phyloP scores from a whole-genome alignment of 2,888 invertebrate genomes.

The Calameuta pallipes region DNA sequence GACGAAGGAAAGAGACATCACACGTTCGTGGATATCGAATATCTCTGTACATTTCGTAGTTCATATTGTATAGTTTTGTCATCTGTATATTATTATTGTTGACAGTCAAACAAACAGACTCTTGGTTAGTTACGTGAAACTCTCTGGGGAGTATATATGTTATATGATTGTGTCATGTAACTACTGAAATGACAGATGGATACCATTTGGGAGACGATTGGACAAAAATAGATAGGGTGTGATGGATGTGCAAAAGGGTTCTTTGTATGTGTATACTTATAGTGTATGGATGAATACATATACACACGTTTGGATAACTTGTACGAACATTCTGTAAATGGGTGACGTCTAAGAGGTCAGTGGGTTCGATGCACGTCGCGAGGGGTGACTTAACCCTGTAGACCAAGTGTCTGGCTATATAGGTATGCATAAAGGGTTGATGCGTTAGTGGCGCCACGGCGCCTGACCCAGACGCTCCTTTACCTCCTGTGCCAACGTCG shows the following conservation, averaged over 20 bases:
- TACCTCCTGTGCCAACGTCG: slow-evolving; percentile 18
- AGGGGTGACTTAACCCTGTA: background rate
- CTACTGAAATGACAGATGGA: background rate
- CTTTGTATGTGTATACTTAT: background rate
- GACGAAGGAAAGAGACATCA: background rate
- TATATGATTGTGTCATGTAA: background rate
- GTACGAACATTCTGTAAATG: background rate
- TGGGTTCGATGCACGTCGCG: background rate
- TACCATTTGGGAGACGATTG: background rate
- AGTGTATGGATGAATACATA: background rate
- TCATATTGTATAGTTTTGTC: background rate
- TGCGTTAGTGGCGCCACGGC: slow-evolving; percentile 19
- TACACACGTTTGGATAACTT: background rate
- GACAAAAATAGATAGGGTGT: background rate
- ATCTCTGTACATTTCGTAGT: background rate
- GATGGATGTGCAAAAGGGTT: background rate
- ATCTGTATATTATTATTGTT: background rate
- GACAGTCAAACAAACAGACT: background rate
- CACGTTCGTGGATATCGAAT: background rate
- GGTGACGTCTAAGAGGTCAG: background rate
- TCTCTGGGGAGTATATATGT: background rate
- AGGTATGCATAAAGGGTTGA: background rate
- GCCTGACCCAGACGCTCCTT: slow-evolving; percentile 25
- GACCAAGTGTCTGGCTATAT: background rate
- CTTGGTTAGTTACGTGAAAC: background rate